These are phyloP conservation scores for Isichthys henryi DNA, from an alignment of 2,113 vertebrate genomes.

Conservation along the genomic window DNA sequence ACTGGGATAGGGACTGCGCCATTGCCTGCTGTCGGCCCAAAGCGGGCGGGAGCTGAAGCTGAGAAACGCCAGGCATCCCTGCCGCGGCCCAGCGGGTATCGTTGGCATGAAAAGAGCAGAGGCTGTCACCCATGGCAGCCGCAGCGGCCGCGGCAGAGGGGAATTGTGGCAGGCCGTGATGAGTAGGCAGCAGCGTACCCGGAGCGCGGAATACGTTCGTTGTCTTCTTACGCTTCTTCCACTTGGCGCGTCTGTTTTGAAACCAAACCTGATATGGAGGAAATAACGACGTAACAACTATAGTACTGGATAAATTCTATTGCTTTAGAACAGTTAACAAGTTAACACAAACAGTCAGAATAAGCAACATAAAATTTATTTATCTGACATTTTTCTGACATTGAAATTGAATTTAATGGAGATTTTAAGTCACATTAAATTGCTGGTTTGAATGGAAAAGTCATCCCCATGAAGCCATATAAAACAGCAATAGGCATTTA, in stretches of 20 bases:
- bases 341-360: not conserved
- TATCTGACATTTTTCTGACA: not conserved
- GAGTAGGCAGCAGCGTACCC: slow-evolving; percentile 85
- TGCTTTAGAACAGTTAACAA: not conserved
- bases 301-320: not conserved
- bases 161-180: slow-evolving; percentile 78
- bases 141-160: slow-evolving; percentile 75
- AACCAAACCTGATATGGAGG: slow-evolving; percentile 78
- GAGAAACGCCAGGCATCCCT: slow-evolving; percentile 89
- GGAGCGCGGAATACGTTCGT: slow-evolving; percentile 92
- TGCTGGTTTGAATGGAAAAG: not conserved
- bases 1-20: slow-evolving; percentile 93
- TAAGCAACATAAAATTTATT: not conserved
- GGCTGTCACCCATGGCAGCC: slow-evolving; percentile 90
- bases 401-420: not conserved
- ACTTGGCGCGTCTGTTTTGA: slow-evolving; percentile 94
- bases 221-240: slow-evolving; percentile 99
- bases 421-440: not conserved
- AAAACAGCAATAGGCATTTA: not conserved
- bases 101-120: slow-evolving; percentile 97
- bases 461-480: not conserved
- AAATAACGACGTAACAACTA: not conserved
- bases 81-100: slow-evolving; percentile 90
- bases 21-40: slow-evolving; percentile 84
- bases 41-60: slow-evolving; percentile 82